These are phyloP conservation scores for Mizuhopecten yessoensis DNA, from an alignment of 1,140 invertebrate species.

Conservation along the genomic window DNA sequence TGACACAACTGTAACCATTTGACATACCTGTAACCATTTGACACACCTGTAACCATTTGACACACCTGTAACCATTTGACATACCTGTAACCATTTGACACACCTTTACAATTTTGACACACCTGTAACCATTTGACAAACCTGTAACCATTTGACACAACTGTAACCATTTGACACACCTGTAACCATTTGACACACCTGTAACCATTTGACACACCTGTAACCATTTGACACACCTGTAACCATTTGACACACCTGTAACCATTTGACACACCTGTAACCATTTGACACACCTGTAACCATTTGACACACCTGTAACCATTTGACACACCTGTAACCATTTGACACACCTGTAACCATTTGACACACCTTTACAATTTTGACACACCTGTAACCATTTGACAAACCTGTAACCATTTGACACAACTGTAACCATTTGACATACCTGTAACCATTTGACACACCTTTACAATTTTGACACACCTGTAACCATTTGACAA, in stretches of 20 bases:
- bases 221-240: not conserved
- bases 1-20: not conserved
- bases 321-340: not conserved
- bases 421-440: not conserved
- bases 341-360: not conserved
- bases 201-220: not conserved
- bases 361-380: not conserved
- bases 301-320: not conserved
- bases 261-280: too few species aligned
- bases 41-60: not conserved
- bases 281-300: not conserved
- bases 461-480: not conserved
- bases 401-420: not conserved
- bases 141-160: not conserved
- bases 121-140: not conserved
- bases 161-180: not conserved
- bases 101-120: too few species aligned
- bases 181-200: not conserved
- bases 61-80: not conserved
- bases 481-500: not conserved
- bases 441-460: not conserved
- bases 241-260: not conserved
- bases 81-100: too few species aligned
- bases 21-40: not conserved
- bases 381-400: not conserved